phyloP scores from a whole-genome alignment of 2,888 invertebrate genomes.

The Epistrophe eligans region DNA sequence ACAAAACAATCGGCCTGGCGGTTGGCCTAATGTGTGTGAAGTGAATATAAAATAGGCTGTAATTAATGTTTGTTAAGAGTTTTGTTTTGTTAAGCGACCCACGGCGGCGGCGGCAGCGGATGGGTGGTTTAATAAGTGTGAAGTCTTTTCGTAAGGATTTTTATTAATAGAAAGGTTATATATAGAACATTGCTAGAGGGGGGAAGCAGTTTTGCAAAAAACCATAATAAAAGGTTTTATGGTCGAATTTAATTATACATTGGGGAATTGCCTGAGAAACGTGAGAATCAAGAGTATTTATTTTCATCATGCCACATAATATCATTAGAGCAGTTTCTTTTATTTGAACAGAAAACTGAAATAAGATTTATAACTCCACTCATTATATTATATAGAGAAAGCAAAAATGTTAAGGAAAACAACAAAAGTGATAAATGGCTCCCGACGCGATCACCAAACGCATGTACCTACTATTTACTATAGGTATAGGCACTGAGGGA shows the following conservation, averaged over 20 bases:
- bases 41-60: slow-evolving; percentile 65
- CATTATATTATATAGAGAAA: too few relatives aligned
- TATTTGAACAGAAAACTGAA: background rate
- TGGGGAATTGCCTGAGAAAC: slow-evolving; percentile 2
- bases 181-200: background rate
- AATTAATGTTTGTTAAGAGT: slow-evolving; percentile 69
- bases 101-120: too few relatives aligned
- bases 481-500: too few relatives aligned
- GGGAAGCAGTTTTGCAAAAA: background rate
- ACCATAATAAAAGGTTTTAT: slow-evolving; percentile 16
- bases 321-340: background rate
- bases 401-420: background rate
- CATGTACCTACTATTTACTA: too few relatives aligned
- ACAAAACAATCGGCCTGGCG: slow-evolving; percentile 35
- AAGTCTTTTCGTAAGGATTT: slow-evolving; percentile 23
- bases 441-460: background rate
- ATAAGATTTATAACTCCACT: slow-evolving; percentile 1
- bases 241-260: slow-evolving; percentile 26
- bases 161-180: slow-evolving; percentile 38
- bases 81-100: slow-evolving; percentile 1
- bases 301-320: background rate
- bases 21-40: slow-evolving; percentile 32
- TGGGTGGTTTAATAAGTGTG: slow-evolving; percentile 17
- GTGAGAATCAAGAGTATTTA: slow-evolving; percentile 2
- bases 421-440: background rate